These are phyloP conservation scores for Echinometra lucunter DNA, from an alignment of 53 echinoderm and acorn worm species.

Conservation along the genomic window DNA sequence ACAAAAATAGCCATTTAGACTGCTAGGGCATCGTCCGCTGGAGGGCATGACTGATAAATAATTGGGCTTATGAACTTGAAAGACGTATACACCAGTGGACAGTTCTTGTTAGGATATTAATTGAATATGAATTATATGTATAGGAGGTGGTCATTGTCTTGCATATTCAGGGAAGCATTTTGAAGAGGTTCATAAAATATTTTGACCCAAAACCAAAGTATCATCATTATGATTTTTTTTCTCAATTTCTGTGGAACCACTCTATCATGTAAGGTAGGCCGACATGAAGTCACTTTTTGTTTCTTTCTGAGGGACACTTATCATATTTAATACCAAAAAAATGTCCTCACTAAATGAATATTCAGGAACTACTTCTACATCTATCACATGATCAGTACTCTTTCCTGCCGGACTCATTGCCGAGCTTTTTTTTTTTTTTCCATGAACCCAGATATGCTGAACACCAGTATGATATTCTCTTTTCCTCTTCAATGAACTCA, in stretches of 20 bases:
- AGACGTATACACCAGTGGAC: not conserved
- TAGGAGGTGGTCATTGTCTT: no score
- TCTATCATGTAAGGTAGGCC: not conserved
- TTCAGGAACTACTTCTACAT: not conserved
- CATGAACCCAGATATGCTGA: no score
- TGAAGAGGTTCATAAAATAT: not conserved
- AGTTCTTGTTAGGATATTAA: not conserved
- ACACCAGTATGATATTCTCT: no score
- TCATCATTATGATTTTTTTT: not conserved
- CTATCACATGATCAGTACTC: no score
- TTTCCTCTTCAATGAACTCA: not conserved
- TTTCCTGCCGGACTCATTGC: no score
- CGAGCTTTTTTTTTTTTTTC: no score
- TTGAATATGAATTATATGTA: not conserved
- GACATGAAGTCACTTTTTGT: not conserved
- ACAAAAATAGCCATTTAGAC: constrained; percentile 25
- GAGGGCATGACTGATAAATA: not conserved
- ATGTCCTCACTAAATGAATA: not conserved
- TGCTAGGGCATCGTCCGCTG: not conserved
- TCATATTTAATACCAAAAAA: not conserved
- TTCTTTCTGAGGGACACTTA: not conserved
- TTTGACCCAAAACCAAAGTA: not conserved
- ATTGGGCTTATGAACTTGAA: constrained; percentile 5
- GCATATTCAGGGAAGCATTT: not conserved
- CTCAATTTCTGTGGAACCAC: not conserved